Base-by-base conservation (phyloP, 2,888 invertebrate species). In the Cremastinae sp. region DNA sequence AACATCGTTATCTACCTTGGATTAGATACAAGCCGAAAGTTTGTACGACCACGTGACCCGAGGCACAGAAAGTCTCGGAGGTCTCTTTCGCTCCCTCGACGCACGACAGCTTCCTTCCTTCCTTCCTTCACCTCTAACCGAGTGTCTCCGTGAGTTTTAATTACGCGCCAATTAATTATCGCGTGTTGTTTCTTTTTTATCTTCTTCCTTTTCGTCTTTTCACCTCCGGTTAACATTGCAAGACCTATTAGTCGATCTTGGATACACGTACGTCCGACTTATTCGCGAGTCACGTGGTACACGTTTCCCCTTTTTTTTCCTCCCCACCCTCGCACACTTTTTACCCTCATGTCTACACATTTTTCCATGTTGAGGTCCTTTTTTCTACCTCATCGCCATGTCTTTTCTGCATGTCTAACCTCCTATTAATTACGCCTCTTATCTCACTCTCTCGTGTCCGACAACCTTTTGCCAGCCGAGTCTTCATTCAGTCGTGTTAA, bases 101-200 rank as follows among this genome's bases (percentile, higher is more conserved):
- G 47, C 53, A 49, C 41, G 28, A 54, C 51, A 28, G 28, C 54
- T 36, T 49, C 38, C 53, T 61, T 28, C 9, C 12, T 38, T 3
- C 41, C 41, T 51, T 16, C 10, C 12, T 65, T 61, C 65, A 59
- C 73, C 73, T 65, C 73, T 65, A 28, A 62, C 62, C 69, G 54
- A 74, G 80, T 81, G 80, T 82, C 83, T 83, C 75, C 76, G 79
- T 62, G 80, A 81, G 79, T 85, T 87, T 87, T 87, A 87, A 87
- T 87, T 86, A 85, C 84, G 80, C 83, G 84, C 83, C 86, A 87
- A 87, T 87, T 87, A 87, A 87, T 86, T 87, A 86, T 82, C 84
- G 34, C 43, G 28, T n/a, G n/a, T 51, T 28, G 28, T 28, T 28
- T 5, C 28, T 28, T 28, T 28, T 28, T 28, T 28, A n/a, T 28